Evolutionary conservation across 2,888 invertebrate genomes (phyloP).

Genomic region (Liodrosophila aerea): DNA sequence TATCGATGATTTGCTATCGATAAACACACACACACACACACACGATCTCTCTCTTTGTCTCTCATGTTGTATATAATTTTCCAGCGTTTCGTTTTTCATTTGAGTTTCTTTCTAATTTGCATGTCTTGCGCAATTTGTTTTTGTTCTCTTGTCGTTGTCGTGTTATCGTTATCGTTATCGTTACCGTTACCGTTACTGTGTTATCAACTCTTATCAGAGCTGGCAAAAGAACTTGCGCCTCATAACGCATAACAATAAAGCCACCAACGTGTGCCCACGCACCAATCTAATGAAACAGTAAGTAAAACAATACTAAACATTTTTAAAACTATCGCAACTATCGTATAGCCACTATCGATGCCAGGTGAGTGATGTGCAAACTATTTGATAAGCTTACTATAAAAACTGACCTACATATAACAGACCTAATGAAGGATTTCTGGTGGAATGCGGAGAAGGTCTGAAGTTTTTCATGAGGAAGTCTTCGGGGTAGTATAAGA

Average conservation of each 20-base stretch:
- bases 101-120: constrained; percentile 40
- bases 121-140: constrained; percentile 50
- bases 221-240: constrained; percentile 95
- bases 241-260: constrained; percentile 98
- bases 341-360: constrained; percentile 9
- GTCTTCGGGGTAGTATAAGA: too few species aligned
- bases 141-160: constrained; percentile 29
- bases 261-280: constrained; percentile 96
- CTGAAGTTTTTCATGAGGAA: too few species aligned
- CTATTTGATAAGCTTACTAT: too few species aligned
- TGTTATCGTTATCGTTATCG: constrained; percentile 29
- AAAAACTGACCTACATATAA: too few species aligned
- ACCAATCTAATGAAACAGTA: constrained; percentile 99
- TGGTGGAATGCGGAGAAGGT: too few species aligned
- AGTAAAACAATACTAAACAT: constrained; percentile 83
- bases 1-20: constrained; percentile 10
- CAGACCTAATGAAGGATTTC: too few species aligned
- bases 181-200: constrained; percentile 2
- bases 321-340: constrained; percentile 5
- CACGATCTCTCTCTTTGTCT: background rate
- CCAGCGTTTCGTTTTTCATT: too few species aligned
- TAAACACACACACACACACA: background rate
- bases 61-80: constrained; percentile 33
- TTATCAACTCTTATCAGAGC: constrained; percentile 84
- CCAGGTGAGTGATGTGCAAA: background rate